A percentile compares a stretch with the other conserved stretches of the same genome.
Conservation (phyloP, 2,888 invertebrate genomes). For the Cheilosia grossa region DNA sequence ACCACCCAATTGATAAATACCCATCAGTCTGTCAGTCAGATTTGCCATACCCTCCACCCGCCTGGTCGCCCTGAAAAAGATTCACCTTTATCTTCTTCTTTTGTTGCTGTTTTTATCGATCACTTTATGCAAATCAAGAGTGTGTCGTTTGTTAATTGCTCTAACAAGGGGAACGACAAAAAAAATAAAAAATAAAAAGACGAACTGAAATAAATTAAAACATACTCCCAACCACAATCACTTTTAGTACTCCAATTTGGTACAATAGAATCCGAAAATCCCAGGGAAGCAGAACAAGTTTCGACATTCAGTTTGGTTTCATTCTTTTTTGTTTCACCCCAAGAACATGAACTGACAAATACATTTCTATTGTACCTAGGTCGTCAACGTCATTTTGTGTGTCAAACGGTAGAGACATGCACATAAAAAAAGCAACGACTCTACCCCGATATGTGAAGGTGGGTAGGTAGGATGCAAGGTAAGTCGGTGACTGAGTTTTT, state of each 20-base stretch:
- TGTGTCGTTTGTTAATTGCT: constrained; percentile 64
- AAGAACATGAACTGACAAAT: constrained; percentile 8
- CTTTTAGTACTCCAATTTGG: too few relatives aligned
- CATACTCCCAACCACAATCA: background rate
- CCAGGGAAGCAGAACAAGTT: constrained; percentile 33
- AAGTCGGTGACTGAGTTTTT: constrained; percentile 2
- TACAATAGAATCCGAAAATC: constrained; percentile 12
- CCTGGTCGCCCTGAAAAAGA: background rate
- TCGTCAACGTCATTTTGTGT: constrained; percentile 57
- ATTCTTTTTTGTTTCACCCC: too few relatives aligned
- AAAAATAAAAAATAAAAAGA: background rate
- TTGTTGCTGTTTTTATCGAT: constrained; percentile 50
- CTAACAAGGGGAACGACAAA: constrained; percentile 14
- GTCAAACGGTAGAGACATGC: constrained; percentile 32
- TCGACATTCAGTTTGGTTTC: background rate
- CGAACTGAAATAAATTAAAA: constrained; percentile 1
- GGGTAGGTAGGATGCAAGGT: constrained; percentile 1
- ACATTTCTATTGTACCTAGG: constrained; percentile 64
- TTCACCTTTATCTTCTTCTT: background rate
- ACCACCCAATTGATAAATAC: constrained; percentile 33
- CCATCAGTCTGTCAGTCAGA: constrained; percentile 14
- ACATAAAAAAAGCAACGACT: constrained; percentile 10
- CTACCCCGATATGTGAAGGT: constrained; percentile 19
- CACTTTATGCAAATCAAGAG: constrained; percentile 63
- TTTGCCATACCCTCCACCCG: background rate